These are phyloP conservation scores for Subacronicta megacephala DNA, from an alignment of 2,888 invertebrate species.

Conservation along the genomic window DNA sequence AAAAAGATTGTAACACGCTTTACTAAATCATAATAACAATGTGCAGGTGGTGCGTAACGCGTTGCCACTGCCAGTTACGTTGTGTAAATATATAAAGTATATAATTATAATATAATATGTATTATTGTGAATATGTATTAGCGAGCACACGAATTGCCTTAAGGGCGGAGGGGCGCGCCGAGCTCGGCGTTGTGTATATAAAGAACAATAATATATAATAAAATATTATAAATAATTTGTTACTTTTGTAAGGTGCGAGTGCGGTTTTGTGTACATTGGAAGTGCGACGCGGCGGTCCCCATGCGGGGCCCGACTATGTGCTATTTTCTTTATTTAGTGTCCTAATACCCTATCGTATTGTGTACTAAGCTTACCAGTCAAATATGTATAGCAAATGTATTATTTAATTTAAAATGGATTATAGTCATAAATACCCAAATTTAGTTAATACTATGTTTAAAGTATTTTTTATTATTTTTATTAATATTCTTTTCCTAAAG, in stretches of 20 bases:
- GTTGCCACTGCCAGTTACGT: conserved; percentile 79
- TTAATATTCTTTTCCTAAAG: conserved; percentile 77
- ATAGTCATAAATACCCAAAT: conserved; percentile 90
- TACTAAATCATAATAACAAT: conserved; percentile 78
- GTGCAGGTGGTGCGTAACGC: conserved; percentile 77
- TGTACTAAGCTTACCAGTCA: conserved; percentile 89
- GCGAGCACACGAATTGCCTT: conserved; percentile 81
- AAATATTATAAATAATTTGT: conserved; percentile 83
- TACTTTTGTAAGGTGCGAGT: conserved; percentile 86
- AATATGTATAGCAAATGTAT: conserved; percentile 87
- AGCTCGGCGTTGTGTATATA: conserved; percentile 84
- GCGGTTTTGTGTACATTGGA: conserved; percentile 77
- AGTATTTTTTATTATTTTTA: conserved; percentile 76
- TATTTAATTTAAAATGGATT: conserved; percentile 87
- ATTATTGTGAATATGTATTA: conserved; percentile 73
- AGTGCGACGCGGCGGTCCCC: conserved; percentile 64
- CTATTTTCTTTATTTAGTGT: conserved; percentile 86
- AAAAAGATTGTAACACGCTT: conserved; percentile 76
- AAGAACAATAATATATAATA: conserved; percentile 83
- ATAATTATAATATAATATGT: conserved; percentile 71
- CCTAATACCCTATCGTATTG: conserved; percentile 85
- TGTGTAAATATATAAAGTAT: conserved; percentile 85
- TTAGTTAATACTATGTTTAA: conserved; percentile 87
- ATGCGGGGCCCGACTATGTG: conserved; percentile 74
- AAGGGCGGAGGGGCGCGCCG: conserved; percentile 76